These are phyloP conservation scores for Pemphredon lugubris DNA, from an alignment of 2,888 invertebrate genomes.

Conservation along the genomic window DNA sequence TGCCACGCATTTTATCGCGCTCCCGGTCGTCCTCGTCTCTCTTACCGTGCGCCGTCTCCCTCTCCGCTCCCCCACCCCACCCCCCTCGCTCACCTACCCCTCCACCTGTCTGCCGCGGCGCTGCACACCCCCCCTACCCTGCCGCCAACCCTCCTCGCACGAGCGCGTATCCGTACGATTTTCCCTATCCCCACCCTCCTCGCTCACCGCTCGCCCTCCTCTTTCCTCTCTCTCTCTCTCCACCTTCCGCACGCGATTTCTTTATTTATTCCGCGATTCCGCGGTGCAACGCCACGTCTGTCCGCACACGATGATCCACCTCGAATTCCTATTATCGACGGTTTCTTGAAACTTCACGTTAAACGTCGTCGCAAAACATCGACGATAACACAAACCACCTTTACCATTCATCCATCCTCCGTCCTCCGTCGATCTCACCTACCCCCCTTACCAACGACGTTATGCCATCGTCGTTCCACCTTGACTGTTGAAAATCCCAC, in stretches of 20 bases:
- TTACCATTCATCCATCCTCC: neutral
- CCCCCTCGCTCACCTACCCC: conserved; percentile 79
- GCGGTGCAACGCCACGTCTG: conserved; percentile 52
- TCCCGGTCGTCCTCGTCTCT: conserved; percentile 60
- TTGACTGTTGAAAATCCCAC: conserved; percentile 20
- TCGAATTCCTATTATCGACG: conserved; percentile 5
- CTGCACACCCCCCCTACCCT: conserved; percentile 61
- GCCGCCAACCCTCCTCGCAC: conserved; percentile 48
- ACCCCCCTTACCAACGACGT: too few species aligned
- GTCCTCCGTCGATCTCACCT: neutral
- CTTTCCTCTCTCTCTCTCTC: conserved; percentile 49
- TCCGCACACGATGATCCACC: conserved; percentile 42
- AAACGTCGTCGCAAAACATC: too few species aligned
- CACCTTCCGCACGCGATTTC: conserved; percentile 72
- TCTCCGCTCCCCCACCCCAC: conserved; percentile 56
- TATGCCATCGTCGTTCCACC: neutral
- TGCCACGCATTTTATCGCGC: conserved; percentile 59
- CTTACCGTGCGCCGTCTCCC: too few species aligned
- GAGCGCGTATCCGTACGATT: conserved; percentile 62
- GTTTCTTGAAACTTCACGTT: neutral
- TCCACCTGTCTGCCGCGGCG: conserved; percentile 74
- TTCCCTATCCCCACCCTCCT: conserved; percentile 67
- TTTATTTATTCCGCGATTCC: conserved; percentile 74
- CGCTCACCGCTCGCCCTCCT: conserved; percentile 48
- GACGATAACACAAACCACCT: too few species aligned